Evolutionary conservation across 2,797 vertebrate species (phyloP).

Genomic region (Arrhamphus sclerolepis): DNA sequence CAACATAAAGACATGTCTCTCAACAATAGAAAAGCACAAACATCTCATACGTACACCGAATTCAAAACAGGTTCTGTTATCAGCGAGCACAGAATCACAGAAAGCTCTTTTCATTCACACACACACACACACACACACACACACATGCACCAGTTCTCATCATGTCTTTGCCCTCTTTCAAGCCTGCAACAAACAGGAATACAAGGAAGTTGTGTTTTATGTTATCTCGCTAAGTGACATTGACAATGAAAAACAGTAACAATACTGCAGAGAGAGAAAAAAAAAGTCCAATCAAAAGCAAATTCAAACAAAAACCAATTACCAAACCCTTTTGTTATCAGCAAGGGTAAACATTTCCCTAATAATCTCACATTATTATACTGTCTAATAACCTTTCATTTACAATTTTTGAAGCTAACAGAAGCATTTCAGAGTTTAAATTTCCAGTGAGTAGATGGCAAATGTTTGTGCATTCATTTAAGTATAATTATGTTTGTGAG

Average conservation of each 20-base stretch:
- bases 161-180: conserved; percentile 4
- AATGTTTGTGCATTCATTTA: conserved; percentile 33
- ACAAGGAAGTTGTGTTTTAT: neutral
- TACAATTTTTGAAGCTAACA: conserved; percentile 45
- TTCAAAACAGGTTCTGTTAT: neutral
- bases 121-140: neutral
- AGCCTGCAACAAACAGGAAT: conserved; percentile 4
- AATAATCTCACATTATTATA: conserved; percentile 32
- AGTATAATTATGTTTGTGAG: conserved; percentile 35
- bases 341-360: conserved; percentile 25
- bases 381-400: conserved; percentile 59
- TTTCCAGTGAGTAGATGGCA: conserved; percentile 34
- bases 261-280: neutral
- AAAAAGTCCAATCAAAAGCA: neutral
- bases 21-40: conserved; percentile 41
- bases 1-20: conserved; percentile 52
- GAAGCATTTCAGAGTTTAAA: conserved; percentile 40
- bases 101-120: conserved; percentile 5
- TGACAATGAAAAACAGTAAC: conserved; percentile 21
- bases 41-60: conserved; percentile 10
- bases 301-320: conserved; percentile 40
- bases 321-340: conserved; percentile 41
- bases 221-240: conserved; percentile 23
- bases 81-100: conserved; percentile 3
- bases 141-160: neutral